phyloP scores from a whole-genome alignment of 92 coral and sea anemone genomes.

The Zoanthus solanderi region DNA sequence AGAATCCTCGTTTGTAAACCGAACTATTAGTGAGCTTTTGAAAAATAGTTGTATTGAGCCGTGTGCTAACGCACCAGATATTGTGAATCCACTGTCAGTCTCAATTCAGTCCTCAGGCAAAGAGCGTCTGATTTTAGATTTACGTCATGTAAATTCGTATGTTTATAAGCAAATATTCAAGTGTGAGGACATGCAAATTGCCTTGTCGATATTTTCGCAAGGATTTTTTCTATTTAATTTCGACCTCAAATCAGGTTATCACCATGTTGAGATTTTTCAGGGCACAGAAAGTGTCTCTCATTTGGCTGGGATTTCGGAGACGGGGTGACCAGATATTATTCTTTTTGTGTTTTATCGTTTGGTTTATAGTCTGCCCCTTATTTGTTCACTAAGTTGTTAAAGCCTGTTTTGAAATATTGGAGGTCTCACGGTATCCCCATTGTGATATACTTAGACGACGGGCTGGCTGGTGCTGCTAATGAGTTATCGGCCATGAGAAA shows the following conservation, averaged over 20 bases:
- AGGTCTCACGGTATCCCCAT: constrained; percentile 41
- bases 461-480: too few relatives aligned
- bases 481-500: not conserved
- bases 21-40: too few relatives aligned
- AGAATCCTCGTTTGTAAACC: too few relatives aligned
- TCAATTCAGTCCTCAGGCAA: not conserved
- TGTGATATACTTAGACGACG: too few relatives aligned
- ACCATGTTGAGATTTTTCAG: not conserved
- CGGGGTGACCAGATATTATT: not conserved
- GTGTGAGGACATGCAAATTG: not conserved
- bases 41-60: too few relatives aligned
- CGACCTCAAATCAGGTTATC: not conserved
- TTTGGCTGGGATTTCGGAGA: not conserved
- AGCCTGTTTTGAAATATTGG: constrained; percentile 40
- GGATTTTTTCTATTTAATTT: constrained; percentile 33
- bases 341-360: not conserved
- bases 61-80: too few relatives aligned
- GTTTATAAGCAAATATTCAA: constrained; percentile 1
- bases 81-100: not conserved
- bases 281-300: constrained; percentile 34
- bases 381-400: constrained; percentile 53
- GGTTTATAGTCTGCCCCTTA: constrained; percentile 5
- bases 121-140: not conserved
- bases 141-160: constrained; percentile 11
- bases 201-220: not conserved